These are phyloP conservation scores for Cyphomyrus discorhynchus DNA, from an alignment of 2,113 vertebrate genomes.

Conservation along the genomic window DNA sequence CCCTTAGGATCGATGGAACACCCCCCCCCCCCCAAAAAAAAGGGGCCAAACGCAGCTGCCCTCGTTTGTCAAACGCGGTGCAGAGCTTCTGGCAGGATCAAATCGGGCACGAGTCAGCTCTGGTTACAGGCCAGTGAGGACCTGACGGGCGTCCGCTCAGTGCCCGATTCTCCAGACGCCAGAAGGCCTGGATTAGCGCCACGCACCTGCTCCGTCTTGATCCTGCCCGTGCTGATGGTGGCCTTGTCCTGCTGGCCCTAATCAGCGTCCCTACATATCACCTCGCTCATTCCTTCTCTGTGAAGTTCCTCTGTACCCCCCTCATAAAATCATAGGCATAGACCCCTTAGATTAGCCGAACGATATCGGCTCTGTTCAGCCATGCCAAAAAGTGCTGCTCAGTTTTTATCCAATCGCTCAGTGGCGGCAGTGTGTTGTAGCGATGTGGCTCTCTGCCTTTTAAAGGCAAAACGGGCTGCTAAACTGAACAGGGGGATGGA, in stretches of 20 bases:
- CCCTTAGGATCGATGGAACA: neutral
- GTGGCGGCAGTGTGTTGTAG: neutral
- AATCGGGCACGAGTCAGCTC: neutral
- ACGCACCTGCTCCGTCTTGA: constrained; percentile 8
- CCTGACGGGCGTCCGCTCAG: neutral
- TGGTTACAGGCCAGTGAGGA: neutral
- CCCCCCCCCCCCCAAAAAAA: neutral
- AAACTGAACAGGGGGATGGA: neutral
- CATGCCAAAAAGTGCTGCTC: neutral
- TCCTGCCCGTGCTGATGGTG: neutral
- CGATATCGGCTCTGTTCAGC: neutral
- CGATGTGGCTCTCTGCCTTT: neutral
- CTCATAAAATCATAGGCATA: neutral
- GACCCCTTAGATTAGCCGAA: neutral
- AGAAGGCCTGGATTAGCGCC: neutral
- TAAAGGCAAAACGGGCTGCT: neutral
- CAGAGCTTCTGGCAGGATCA: neutral
- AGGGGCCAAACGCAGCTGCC: constrained; percentile 26
- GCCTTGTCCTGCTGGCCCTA: neutral
- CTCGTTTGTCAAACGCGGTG: constrained; percentile 12
- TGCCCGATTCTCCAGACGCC: neutral
- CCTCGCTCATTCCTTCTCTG: neutral
- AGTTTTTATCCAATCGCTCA: neutral
- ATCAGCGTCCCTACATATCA: neutral
- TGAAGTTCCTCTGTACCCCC: neutral